Base-by-base conservation (phyloP, 2,797 vertebrate genomes). In the Mus caroli region DNA sequence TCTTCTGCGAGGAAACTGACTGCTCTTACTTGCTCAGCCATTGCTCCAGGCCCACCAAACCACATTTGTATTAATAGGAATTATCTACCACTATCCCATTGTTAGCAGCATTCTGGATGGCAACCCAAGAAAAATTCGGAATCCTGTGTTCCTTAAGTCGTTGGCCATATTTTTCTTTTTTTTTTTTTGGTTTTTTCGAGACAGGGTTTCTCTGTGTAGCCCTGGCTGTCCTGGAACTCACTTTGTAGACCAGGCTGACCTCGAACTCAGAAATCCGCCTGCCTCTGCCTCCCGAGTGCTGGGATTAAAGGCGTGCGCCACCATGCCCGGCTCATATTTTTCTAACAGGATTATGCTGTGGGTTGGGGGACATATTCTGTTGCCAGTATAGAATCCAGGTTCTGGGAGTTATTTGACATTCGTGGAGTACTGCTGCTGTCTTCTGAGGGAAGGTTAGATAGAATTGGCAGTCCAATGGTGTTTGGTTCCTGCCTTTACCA, bases 81-180 rank as follows among this genome's bases (percentile, higher is more conserved):
- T 73, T 96, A 67, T 83, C 71, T 79, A 46, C 46, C 60, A 73
- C 76, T 88, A 4, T 84, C 58, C 95, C 9, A 24, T 96, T 50
- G 50, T 11, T 84, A 88, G 96, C 89, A 95, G 78, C 9, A 0
- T 93, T 95, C 37, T 93, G 82, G 43, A 76, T 90, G 54, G 62
- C 92, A 83, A 92, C 31, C 52, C 78, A 96, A 62, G 93, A 97
- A 96, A 97, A 95, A 71, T 89, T 73, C 82, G 93, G 96, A 94
- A 96, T 97, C 75, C 69, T 83, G 15, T 69, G 92, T 97, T 87
- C 80, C 56, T 94, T 93, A 88, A 94, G 88, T 82, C 93, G 54
- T 93, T 94, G 95, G 54, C 52, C 85, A 86, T 14, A 64, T 96
- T 96, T 96, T 95, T 89, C 77, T 95, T 96, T 96, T 95, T 89